Evolutionary conservation across 2,888 invertebrate genomes (phyloP), one percentile per base, ranked within the genome.

Genomic region (Pasiphila rectangulata): DNA sequence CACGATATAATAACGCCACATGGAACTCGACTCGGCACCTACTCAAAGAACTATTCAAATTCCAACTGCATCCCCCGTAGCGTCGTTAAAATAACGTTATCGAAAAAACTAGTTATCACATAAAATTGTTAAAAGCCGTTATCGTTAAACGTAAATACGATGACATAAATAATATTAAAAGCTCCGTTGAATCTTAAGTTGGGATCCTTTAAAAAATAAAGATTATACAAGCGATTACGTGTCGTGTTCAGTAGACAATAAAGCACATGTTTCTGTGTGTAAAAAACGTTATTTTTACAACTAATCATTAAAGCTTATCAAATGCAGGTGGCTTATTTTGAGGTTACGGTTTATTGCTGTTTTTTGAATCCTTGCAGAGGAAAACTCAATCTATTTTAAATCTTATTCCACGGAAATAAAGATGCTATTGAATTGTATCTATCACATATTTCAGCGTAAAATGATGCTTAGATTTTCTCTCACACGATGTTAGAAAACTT

Each of bases 91-190:
- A 50, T 63, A 63, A 63, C 66, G 69, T 67, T 71, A 75, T 73
- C 69, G 17, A 32, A 32, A 72, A 67, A 67, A 67, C 70, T 72
- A 71, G 66, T 72, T 69, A 72, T 75, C 70, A 76, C 61, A 78
- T 71, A 66, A 80, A 83, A 79, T 71, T 72, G 72, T 76, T 79
- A 79, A 76, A 76, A 72, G 57, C 61, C 39, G 54, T 49, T 53
- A 57, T 53, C 60, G 52, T 60, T 75, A 76, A 77, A 55, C 71
- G 67, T 72, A 68, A 72, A 72, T 67, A 68, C 75, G 78, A 68
- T 76, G 80, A 81, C 83, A 83, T 83, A 83, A 83, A 85, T 83
- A 78, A 83, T 82, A 79, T 79, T 65, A 56, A 56, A 72, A 76
- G 67, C 65, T 66, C 65, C 69, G 62, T 69, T 76, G 72, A 73